Evolutionary conservation across 2,888 invertebrate genomes (phyloP).

Genomic region (Campoplex capitator): DNA sequence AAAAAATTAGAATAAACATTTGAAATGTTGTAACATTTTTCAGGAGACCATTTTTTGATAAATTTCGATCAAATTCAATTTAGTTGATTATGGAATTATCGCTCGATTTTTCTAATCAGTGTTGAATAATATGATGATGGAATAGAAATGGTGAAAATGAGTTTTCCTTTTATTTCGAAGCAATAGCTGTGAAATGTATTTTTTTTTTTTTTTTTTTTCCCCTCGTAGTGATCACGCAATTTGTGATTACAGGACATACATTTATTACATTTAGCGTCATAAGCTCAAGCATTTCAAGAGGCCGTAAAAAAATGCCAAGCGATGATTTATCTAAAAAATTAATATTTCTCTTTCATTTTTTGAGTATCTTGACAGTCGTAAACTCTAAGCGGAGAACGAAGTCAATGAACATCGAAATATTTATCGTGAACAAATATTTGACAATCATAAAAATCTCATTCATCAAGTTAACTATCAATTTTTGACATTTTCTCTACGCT

Average conservation of each 20-base stretch:
- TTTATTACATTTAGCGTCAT: conserved; percentile 64
- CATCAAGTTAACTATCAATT: not conserved
- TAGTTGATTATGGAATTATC: not conserved
- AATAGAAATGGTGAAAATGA: conserved; percentile 1
- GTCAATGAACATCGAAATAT: not conserved
- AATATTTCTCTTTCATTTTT: not conserved
- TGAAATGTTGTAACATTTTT: not conserved
- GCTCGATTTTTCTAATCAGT: not conserved
- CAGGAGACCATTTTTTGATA: not conserved
- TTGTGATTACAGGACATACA: conserved; percentile 63
- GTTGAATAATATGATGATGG: conserved; percentile 5
- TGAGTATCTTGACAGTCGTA: not conserved
- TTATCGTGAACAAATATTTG: not conserved
- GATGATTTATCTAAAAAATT: not conserved
- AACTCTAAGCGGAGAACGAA: not conserved
- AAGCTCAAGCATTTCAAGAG: conserved; percentile 63
- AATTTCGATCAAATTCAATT: not conserved
- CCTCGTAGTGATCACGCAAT: conserved; percentile 53
- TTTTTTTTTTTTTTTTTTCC: conserved; percentile 32
- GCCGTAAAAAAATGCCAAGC: conserved; percentile 15
- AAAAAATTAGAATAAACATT: not conserved
- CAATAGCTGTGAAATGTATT: conserved; percentile 56
- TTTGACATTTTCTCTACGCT: not conserved
- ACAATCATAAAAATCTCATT: not conserved
- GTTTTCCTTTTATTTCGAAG: conserved; percentile 28